Conservation (phyloP, 1,140 invertebrate species). For the Berghia stephanieae region DNA sequence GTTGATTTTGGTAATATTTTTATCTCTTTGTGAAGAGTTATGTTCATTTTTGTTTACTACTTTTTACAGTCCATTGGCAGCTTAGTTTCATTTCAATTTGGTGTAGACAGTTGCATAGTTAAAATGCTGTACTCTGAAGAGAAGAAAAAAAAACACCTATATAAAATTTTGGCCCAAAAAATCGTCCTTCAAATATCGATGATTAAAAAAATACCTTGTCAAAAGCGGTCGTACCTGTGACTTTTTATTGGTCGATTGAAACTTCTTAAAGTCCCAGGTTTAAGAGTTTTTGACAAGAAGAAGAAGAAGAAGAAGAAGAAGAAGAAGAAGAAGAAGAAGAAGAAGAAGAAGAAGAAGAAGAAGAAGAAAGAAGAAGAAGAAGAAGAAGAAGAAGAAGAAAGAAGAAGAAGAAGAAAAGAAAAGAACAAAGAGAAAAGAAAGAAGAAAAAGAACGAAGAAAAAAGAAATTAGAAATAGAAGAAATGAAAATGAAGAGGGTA, state of each 20-base stretch:
- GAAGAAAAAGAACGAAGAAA: neutral
- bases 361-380: neutral
- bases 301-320: neutral
- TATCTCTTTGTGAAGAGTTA: too few relatives aligned
- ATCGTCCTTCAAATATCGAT: too few relatives aligned
- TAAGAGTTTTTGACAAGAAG: neutral
- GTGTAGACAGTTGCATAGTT: neutral
- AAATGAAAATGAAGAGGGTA: neutral
- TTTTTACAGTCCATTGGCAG: too few relatives aligned
- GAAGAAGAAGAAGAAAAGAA: neutral
- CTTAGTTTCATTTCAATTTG: neutral
- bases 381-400: neutral
- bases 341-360: neutral
- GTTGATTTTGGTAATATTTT: too few relatives aligned
- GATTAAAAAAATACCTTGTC: neutral
- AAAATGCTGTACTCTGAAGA: neutral
- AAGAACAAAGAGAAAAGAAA: neutral
- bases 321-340: constrained; percentile 5
- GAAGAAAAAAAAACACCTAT: too few relatives aligned
- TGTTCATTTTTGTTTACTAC: too few relatives aligned
- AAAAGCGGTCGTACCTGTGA: neutral
- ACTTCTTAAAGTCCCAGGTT: neutral
- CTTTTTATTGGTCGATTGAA: neutral
- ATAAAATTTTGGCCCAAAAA: too few relatives aligned
- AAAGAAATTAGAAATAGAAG: neutral